Base-by-base conservation (phyloP, 2,888 invertebrate species). In the Kryphioiulus occultus region DNA sequence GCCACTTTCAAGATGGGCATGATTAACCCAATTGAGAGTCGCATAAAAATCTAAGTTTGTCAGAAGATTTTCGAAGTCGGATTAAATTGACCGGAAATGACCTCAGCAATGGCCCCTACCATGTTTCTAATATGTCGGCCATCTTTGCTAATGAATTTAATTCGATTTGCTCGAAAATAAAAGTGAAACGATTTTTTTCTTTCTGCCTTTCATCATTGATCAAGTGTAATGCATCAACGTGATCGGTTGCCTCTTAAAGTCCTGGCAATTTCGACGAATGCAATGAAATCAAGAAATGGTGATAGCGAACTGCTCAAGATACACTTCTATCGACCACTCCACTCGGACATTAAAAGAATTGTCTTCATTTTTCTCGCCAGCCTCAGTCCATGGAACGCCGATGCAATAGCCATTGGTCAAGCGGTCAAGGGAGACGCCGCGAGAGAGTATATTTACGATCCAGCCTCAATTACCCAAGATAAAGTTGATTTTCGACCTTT, bases 91-190 rank as follows among this genome's bases (percentile, higher is more conserved):
- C 59, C 59, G 59, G 59, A 59, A n/a, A n/a, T n/a, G 59, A 19
- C 59, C 59, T 0, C 7, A n/a, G 4, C 4, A 53, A 17, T 19
- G 53, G 53, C 53, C 0, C n/a, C n/a, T 53, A 17, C 17, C 19
- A 17, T 19, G 19, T 59, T n/a, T n/a, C 59, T 59, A 19, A 59
- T 59, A 59, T n/a, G n/a, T 59, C 59, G 59, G 19, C 59, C 59
- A 59, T 59, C 19, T 59, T 59, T 59, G 59, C 59, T 59, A 59
- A 59, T 59, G 59, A 59, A 59, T 59, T 59, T 59, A 59, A 59
- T 59, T 59, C 59, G n/a, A 59, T 59, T n/a, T 19, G n/a, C 4
- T n/a, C 7, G 59, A 59, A 59, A 59, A 19, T 59, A 59, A 59
- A 59, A n/a, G 59, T n/a, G 22, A 22, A 22, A 19, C 59, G 1